These are phyloP conservation scores for Diploscapter pachys DNA, from an alignment of 1,140 invertebrate genomes.

Conservation along the genomic window DNA sequence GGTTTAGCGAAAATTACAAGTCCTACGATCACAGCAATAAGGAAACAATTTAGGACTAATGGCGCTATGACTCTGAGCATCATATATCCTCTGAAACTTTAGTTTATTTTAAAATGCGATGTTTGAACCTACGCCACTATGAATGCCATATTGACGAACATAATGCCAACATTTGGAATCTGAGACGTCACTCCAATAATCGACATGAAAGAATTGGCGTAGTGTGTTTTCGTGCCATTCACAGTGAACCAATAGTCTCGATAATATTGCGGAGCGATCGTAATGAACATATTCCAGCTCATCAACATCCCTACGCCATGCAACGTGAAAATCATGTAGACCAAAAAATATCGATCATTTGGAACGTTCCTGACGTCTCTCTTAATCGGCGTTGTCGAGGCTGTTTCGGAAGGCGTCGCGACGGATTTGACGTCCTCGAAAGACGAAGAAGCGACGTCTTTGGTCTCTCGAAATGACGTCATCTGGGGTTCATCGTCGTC, in stretches of 20 bases:
- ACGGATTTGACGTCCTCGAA: too few relatives aligned
- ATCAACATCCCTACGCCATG: conserved; percentile 34
- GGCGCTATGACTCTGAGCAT: conserved; percentile 28
- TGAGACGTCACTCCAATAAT: conserved; percentile 33
- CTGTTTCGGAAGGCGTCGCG: too few relatives aligned
- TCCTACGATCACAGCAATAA: conserved; percentile 19
- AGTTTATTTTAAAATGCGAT: background rate
- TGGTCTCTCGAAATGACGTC: too few relatives aligned
- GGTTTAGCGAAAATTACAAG: conserved; percentile 24
- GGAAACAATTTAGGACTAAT: conserved; percentile 25
- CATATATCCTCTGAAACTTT: conserved; percentile 25
- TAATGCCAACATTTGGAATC: conserved; percentile 31
- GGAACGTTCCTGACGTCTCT: background rate
- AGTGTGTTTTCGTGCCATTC: conserved; percentile 17
- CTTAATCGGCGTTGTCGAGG: too few relatives aligned
- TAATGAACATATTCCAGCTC: conserved; percentile 38
- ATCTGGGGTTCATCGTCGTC: too few relatives aligned
- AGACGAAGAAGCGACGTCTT: too few relatives aligned
- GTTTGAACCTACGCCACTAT: conserved; percentile 24
- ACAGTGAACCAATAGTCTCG: conserved; percentile 32
- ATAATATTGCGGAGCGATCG: conserved; percentile 36
- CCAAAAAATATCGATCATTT: conserved; percentile 16
- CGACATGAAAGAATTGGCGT: conserved; percentile 30
- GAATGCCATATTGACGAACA: conserved; percentile 27
- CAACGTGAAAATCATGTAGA: conserved; percentile 28